Base-by-base conservation (phyloP, 2,888 invertebrate genomes). In the Teleogryllus oceanicus region DNA sequence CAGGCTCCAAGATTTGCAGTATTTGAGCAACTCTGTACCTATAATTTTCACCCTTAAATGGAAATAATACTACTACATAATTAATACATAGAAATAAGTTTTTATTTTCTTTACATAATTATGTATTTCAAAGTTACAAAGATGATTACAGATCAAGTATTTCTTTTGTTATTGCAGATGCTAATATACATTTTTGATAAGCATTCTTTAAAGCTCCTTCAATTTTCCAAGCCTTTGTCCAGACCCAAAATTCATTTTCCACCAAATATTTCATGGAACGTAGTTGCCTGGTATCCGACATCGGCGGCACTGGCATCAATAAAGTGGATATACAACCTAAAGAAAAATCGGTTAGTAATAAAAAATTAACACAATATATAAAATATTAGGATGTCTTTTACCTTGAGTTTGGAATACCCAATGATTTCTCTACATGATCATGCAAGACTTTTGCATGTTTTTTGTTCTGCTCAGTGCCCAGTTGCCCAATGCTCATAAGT, bases 261-360 rank as follows among this genome's bases (percentile, higher is more conserved):
- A 78, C 89, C 89, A 84, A 91, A 89, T 80, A 91, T 87, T 80
- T 89, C 88, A 84, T 92, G 91, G 87, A 92, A 92, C 81, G 93
- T 93, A 49, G 91, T 91, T 79, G 91, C 91, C 83, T 90, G 89
- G 84, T 89, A 92, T 77, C 92, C 92, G 81, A 92, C 90, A 85
- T 91, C 90, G 12, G 89, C 88, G 3, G 90, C 88, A 2, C 89
- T 87, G 80, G 89, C 88, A 85, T 92, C 90, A 83, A 89, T 88
- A 85, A 90, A 93, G 80, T 87, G 88, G 78, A 93, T 91, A 85
- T 92, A 93, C 90, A 92, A 90, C 83, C 92, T 92, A 87, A 83
- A 90, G 90, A 78, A 84, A 83, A 83, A 84, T 37, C 37, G 8
- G 37, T 37, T 5, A 37, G 37, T 37, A 37, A 37, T 5, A 37